Percentiles rank a stretch among this genome's conserved stretches.
Evolutionary conservation across 1,140 invertebrate species (phyloP).

Genomic region (Medauroidea extradentata): DNA sequence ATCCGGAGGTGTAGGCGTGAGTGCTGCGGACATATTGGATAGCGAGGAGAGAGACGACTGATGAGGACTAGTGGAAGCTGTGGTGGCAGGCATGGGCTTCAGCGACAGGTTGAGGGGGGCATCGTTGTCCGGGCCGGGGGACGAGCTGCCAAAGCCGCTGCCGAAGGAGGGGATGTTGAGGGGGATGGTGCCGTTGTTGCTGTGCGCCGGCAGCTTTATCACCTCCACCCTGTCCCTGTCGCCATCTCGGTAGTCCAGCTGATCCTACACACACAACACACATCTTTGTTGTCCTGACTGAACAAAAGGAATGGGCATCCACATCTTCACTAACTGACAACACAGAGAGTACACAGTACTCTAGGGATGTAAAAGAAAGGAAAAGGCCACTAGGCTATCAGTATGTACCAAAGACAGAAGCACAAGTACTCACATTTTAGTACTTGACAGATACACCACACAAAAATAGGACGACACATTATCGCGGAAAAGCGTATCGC

Average conservation of each 20-base stretch:
- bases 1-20: neutral
- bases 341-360: too few relatives aligned
- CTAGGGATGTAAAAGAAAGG: too few relatives aligned
- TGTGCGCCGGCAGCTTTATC: slow-evolving; percentile 63
- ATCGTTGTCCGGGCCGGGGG: slow-evolving; percentile 53
- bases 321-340: too few relatives aligned
- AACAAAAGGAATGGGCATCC: too few relatives aligned
- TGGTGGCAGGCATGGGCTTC: slow-evolving; percentile 49
- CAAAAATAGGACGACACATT: too few relatives aligned
- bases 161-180: slow-evolving; percentile 16
- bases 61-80: slow-evolving; percentile 7
- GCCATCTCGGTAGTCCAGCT: neutral
- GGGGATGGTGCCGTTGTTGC: slow-evolving; percentile 40
- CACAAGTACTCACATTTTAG: too few relatives aligned
- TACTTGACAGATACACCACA: too few relatives aligned
- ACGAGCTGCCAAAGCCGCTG: slow-evolving; percentile 4
- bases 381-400: too few relatives aligned
- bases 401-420: too few relatives aligned
- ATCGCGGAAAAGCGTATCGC: too few relatives aligned
- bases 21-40: slow-evolving; percentile 4
- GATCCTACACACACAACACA: too few relatives aligned
- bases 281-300: too few relatives aligned
- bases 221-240: slow-evolving; percentile 63
- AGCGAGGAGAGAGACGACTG: slow-evolving; percentile 20
- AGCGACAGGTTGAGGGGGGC: slow-evolving; percentile 75